phyloP scores from a whole-genome alignment of 2,888 invertebrate genomes.

The Mantis religiosa region DNA sequence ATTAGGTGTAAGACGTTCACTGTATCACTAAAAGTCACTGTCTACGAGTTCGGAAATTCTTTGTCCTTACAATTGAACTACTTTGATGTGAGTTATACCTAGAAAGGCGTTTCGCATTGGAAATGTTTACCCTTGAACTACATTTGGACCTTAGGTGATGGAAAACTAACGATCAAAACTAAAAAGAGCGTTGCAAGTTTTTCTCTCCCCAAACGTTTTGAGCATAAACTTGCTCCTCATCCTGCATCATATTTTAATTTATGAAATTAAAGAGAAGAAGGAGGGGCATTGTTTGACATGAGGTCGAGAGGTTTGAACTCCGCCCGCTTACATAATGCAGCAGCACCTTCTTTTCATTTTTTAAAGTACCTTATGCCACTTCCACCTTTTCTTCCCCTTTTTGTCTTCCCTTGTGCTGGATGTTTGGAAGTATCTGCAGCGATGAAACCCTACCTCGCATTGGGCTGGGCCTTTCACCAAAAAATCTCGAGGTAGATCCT shows the following conservation, averaged over 20 bases:
- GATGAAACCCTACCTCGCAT: neutral
- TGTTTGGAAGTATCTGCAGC: conserved; percentile 6
- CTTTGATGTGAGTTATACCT: too few species aligned
- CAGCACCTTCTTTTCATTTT: neutral
- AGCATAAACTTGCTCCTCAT: neutral
- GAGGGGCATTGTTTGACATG: neutral
- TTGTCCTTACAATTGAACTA: accelerated
- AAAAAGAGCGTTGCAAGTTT: neutral
- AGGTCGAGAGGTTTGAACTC: neutral
- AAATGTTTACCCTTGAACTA: too few species aligned
- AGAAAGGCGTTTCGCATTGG: too few species aligned
- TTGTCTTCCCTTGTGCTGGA: neutral
- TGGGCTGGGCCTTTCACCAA: conserved; percentile 2
- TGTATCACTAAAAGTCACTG: too few species aligned
- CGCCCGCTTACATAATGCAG: neutral
- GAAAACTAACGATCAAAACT: neutral
- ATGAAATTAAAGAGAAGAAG: neutral
- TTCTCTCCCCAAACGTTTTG: neutral
- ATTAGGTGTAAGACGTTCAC: too few species aligned
- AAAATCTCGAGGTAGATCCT: conserved; percentile 6
- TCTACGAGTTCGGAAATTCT: too few species aligned
- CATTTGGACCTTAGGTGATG: too few species aligned
- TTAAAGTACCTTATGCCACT: conserved; percentile 11
- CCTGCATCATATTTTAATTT: neutral
- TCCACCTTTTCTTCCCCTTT: neutral